Evolutionary conservation across 2,888 invertebrate species (phyloP), one percentile per base, ranked within the genome.

Genomic region (Dolichopus griseipennis): DNA sequence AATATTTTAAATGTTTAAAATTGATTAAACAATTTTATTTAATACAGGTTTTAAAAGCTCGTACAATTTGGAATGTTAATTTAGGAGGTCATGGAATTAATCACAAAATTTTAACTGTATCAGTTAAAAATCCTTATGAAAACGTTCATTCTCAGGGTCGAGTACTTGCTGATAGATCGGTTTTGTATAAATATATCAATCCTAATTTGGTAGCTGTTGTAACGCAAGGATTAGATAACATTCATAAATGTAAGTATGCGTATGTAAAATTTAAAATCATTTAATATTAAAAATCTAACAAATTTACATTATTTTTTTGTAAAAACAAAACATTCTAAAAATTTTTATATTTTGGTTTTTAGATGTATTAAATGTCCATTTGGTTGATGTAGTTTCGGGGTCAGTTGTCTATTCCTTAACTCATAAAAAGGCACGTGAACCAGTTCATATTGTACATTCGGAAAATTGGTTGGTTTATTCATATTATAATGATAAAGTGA

Each of bases 111-210:
- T 85, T 87, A 66, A 84, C 85, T 2, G 81, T 88, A 9, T 87
- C 86, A 67, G 83, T 84, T 41, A 89, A 91, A 76, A 86, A 87
- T 75, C 81, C 85, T 10, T 83, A 84, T 72, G 93, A 93, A 83
- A 85, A 87, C 70, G 92, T 95, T 20, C 97, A 97, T 81, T 96
- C 97, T 0, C 95, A 96, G 78, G 99, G 98, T 33, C 87, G 95
- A 72, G 97, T 97, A 66, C 84, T 98, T 73, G 91, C 92, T 52
- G 98, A 99, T 84, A 87, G 99, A 71, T 94, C 94, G 74, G 99
- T 99, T 67, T 87, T 98, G 61, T 99, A 99, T 84, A 99, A 99
- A 83, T 98, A 99, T 81, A 87, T 93, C 73, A 99, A 99, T 85
- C 99, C 99, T 37, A 99, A 99, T 83, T 84, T 99, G 72, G 88